Evolutionary conservation across 2,113 vertebrate genomes (phyloP).

Genomic region (Lasiurus cinereus): DNA sequence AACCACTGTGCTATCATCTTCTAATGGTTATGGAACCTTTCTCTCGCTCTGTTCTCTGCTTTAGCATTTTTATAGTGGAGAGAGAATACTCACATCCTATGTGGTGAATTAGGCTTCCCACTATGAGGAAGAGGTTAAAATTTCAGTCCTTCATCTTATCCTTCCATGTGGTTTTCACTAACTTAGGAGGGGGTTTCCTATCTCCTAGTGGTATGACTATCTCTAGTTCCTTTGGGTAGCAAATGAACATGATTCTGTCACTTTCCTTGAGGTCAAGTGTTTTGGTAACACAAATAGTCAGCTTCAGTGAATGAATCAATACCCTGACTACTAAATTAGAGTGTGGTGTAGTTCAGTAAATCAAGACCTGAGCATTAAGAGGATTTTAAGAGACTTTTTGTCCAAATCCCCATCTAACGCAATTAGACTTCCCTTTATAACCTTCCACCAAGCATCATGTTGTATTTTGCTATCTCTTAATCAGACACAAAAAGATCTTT

Average conservation of each 20-base stretch:
- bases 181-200: not conserved
- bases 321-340: conserved; percentile 16
- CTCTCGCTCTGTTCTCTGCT: not conserved
- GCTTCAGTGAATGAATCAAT: not conserved
- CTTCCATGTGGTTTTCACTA: not conserved
- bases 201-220: not conserved
- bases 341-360: not conserved
- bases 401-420: not conserved
- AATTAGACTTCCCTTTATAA: not conserved
- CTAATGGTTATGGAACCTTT: not conserved
- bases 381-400: not conserved
- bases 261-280: conserved; percentile 43
- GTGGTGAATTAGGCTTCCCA: not conserved
- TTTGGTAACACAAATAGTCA: not conserved
- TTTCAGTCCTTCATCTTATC: not conserved
- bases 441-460: not conserved
- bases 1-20: not conserved
- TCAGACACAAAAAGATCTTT: conserved; percentile 13
- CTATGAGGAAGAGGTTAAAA: not conserved
- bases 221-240: conserved; percentile 5
- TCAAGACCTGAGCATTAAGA: not conserved
- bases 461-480: conserved; percentile 39
- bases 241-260: not conserved
- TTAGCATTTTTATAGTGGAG: not conserved
- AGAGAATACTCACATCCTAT: not conserved